Evolutionary conservation across 2,888 invertebrate species (phyloP).

Genomic region (Subacronicta megacephala): DNA sequence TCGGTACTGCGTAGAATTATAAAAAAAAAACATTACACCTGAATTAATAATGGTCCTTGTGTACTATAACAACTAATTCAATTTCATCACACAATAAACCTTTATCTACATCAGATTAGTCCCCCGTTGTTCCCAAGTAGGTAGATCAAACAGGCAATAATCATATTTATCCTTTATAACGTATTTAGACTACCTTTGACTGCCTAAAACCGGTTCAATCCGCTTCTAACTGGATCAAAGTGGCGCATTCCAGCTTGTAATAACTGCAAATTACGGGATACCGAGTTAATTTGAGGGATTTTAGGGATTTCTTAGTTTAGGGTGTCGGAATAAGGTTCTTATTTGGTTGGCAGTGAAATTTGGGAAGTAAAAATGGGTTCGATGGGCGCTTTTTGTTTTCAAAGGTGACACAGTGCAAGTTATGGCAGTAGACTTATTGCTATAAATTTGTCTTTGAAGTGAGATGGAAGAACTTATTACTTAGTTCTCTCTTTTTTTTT

Average conservation of each 20-base stretch:
- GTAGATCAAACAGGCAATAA: conserved; percentile 46
- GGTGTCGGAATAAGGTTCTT: neutral
- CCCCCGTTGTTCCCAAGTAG: conserved; percentile 17
- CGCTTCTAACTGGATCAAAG: conserved; percentile 73
- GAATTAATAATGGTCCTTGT: too few species aligned
- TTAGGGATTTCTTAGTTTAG: conserved; percentile 12
- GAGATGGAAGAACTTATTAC: too few species aligned
- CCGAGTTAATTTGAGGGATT: conserved; percentile 42
- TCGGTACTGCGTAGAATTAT: too few species aligned
- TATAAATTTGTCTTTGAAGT: too few species aligned
- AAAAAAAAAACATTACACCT: too few species aligned
- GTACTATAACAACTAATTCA: conserved; percentile 10
- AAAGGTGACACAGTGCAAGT: conserved; percentile 8
- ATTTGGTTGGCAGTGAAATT: neutral
- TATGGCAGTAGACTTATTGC: conserved; percentile 29
- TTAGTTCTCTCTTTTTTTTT: too few species aligned
- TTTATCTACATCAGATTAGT: conserved; percentile 31
- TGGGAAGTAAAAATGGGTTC: conserved; percentile 36
- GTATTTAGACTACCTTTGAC: conserved; percentile 42
- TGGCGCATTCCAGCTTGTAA: conserved; percentile 70
- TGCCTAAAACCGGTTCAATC: conserved; percentile 53
- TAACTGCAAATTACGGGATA: conserved; percentile 70
- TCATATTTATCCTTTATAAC: conserved; percentile 39
- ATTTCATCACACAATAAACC: conserved; percentile 10
- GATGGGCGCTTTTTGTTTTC: conserved; percentile 31